phyloP scores from a whole-genome alignment of 2,113 vertebrate species.

The Callipepla squamata region DNA sequence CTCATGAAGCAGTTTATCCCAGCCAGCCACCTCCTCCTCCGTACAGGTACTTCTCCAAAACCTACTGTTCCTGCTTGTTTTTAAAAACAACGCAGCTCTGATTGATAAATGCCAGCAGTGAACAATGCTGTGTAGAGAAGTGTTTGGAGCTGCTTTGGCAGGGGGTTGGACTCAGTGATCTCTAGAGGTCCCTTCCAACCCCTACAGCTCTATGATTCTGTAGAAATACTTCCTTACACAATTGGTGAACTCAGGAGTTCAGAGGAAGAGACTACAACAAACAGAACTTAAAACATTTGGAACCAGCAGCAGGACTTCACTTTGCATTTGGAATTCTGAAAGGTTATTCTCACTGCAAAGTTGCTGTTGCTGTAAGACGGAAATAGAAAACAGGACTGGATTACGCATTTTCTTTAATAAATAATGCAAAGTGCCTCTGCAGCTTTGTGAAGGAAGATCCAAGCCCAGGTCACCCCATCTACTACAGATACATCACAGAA shows the following conservation, averaged over 20 bases:
- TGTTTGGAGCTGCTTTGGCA: neutral
- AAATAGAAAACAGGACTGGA: slow-evolving; percentile 26
- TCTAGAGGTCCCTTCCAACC: too few species aligned
- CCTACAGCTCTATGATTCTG: too few species aligned
- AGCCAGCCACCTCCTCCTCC: neutral
- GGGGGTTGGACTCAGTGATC: too few species aligned
- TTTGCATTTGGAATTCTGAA: neutral
- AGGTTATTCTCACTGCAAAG: neutral
- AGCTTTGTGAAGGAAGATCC: neutral
- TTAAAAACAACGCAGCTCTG: neutral
- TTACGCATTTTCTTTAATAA: slow-evolving; percentile 52
- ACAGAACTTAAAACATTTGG: neutral
- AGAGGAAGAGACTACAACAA: neutral
- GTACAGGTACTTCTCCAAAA: neutral
- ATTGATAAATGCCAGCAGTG: neutral
- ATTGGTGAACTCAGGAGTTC: neutral
- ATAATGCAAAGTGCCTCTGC: slow-evolving; percentile 10
- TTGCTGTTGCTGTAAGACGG: slow-evolving; percentile 4
- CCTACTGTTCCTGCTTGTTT: too few species aligned
- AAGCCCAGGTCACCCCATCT: neutral
- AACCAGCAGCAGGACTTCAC: neutral
- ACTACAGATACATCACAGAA: neutral
- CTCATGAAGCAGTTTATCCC: neutral
- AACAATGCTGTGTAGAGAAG: neutral
- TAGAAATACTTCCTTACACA: neutral